Conservation (phyloP, 2,888 invertebrate genomes). For the Apoderus coryli region DNA sequence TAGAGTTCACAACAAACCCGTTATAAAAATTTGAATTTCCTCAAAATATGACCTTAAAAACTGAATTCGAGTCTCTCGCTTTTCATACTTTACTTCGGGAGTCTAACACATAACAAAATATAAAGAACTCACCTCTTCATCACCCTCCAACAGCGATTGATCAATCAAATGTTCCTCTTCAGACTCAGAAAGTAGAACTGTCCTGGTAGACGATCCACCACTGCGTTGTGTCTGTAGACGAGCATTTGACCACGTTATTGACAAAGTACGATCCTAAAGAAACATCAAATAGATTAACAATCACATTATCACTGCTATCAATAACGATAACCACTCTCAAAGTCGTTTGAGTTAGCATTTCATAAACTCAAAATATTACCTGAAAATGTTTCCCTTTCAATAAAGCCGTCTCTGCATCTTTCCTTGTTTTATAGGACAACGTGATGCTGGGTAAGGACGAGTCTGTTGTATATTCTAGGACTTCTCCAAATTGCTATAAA, state of each 20-base stretch:
- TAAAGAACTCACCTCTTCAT: constrained; percentile 32
- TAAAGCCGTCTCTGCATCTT: constrained; percentile 66
- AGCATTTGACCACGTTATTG: constrained; percentile 30
- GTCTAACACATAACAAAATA: too few relatives aligned
- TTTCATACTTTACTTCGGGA: too few relatives aligned
- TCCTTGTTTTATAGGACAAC: constrained; percentile 58
- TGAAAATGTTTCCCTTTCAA: constrained; percentile 63
- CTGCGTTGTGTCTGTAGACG: constrained; percentile 26
- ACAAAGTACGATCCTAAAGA: constrained; percentile 30
- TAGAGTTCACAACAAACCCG: too few relatives aligned
- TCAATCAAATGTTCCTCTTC: constrained; percentile 33
- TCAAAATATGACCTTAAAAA: too few relatives aligned
- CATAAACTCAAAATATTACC: constrained; percentile 35
- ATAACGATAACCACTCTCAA: background rate
- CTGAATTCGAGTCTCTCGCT: too few relatives aligned
- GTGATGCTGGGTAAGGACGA: constrained; percentile 60
- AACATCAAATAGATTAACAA: constrained; percentile 4
- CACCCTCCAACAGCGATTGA: constrained; percentile 30
- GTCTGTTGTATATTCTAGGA: constrained; percentile 65
- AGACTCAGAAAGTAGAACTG: constrained; percentile 30
- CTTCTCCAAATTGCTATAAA: constrained; percentile 70
- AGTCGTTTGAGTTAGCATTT: too few relatives aligned
- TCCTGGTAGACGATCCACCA: constrained; percentile 21
- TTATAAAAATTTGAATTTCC: too few relatives aligned
- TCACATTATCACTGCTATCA: constrained; percentile 2